These are phyloP conservation scores for Pomacea canaliculata DNA, from an alignment of 2,888 invertebrate genomes.

Conservation along the genomic window DNA sequence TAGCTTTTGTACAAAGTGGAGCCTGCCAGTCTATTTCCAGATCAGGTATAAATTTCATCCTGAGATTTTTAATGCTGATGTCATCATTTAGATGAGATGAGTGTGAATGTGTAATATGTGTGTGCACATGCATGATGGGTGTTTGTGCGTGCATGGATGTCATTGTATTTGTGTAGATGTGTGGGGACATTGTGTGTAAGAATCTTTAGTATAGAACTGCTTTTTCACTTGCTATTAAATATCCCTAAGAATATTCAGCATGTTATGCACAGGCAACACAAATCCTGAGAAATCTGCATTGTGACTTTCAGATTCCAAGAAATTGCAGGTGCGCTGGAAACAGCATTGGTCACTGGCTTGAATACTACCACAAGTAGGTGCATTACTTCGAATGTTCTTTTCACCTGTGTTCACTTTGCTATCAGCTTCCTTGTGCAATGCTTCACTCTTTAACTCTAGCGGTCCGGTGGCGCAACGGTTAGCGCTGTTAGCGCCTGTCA, in stretches of 20 bases:
- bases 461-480: too few species aligned
- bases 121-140: not conserved
- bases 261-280: too few species aligned
- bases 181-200: too few species aligned
- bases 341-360: slow-evolving; percentile 69
- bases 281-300: too few species aligned
- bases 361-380: slow-evolving; percentile 50
- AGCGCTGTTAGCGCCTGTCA: too few species aligned
- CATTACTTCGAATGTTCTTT: too few species aligned
- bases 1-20: slow-evolving; percentile 88
- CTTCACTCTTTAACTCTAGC: not conserved
- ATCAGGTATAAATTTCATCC: slow-evolving; percentile 73
- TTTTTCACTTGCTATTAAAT: too few species aligned
- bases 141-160: not conserved
- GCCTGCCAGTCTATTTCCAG: slow-evolving; percentile 96
- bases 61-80: not conserved
- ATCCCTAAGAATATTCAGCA: too few species aligned
- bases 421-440: too few species aligned
- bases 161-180: too few species aligned
- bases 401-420: too few species aligned
- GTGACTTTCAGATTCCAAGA: slow-evolving; percentile 82
- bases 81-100: not conserved
- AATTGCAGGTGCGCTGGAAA: slow-evolving; percentile 81
- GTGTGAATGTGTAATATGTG: not conserved
- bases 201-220: too few species aligned